phyloP scores from a whole-genome alignment of 2,113 vertebrate genomes.

The Porphyrio hochstetteri region DNA sequence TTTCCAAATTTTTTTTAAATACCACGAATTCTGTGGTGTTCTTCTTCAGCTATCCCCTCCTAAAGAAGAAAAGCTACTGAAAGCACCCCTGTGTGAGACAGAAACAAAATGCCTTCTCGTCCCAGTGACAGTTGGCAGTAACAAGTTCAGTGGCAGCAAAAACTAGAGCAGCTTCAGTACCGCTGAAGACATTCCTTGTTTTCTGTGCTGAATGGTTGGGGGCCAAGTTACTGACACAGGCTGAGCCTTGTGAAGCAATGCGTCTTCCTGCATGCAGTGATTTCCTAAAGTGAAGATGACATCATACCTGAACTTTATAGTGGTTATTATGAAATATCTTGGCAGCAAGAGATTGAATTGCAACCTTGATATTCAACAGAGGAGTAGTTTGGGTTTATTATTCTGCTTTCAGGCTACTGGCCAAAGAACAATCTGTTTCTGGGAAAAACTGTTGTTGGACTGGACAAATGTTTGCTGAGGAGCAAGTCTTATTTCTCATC shows the following conservation, averaged over 20 bases:
- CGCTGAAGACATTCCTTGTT: not conserved
- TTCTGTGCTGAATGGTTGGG: not conserved
- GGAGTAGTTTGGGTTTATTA: not conserved
- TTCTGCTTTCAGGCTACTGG: not conserved
- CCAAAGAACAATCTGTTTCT: constrained; percentile 19
- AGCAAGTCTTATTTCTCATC: not conserved
- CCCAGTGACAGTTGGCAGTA: not conserved
- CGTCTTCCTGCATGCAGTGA: not conserved
- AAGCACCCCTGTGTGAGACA: not conserved
- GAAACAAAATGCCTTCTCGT: not conserved
- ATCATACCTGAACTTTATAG: not conserved
- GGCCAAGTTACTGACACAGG: rapidly evolving
- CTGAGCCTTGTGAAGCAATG: not conserved
- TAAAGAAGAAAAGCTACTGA: constrained; percentile 4
- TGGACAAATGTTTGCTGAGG: not conserved
- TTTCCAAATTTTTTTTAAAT: not conserved
- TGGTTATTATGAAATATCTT: not conserved
- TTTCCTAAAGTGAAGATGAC: not conserved
- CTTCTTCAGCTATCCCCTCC: not conserved
- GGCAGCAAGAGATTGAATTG: not conserved
- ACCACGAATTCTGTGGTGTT: not conserved
- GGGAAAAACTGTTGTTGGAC: not conserved
- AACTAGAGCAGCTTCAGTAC: not conserved
- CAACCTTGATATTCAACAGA: not conserved
- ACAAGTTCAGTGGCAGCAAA: not conserved